Conservation (phyloP, 1,140 invertebrate genomes). For the Spodoptera litura region DNA sequence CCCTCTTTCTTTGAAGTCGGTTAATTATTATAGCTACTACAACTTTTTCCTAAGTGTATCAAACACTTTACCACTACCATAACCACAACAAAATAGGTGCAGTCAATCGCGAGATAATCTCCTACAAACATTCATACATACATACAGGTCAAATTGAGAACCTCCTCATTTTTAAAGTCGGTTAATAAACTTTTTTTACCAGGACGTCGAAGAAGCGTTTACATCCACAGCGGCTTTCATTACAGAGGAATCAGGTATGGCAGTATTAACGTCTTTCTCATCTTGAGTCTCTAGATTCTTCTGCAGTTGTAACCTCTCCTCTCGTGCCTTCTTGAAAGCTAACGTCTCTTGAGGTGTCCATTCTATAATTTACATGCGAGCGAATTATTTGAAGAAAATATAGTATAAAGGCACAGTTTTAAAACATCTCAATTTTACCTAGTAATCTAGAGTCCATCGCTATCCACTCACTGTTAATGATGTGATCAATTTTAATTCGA, state of each 20-base stretch:
- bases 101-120: too few species aligned
- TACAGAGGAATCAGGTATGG: conserved; percentile 59
- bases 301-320: conserved; percentile 65
- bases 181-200: conserved; percentile 49
- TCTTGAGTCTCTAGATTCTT: conserved; percentile 61
- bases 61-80: too few species aligned
- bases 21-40: too few species aligned
- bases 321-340: conserved; percentile 76
- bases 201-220: conserved; percentile 66
- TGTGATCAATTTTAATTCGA: conserved; percentile 80
- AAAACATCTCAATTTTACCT: conserved; percentile 56
- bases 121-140: too few species aligned
- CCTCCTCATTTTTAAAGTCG: too few species aligned
- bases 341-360: conserved; percentile 74
- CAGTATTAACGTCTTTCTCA: conserved; percentile 52
- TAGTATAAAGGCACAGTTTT: too few species aligned
- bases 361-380: conserved; percentile 57
- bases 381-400: too few species aligned
- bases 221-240: conserved; percentile 59
- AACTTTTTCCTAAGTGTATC: too few species aligned
- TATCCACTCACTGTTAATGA: conserved; percentile 83
- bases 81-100: too few species aligned
- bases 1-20: too few species aligned
- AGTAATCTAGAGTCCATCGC: conserved; percentile 85
- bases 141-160: too few species aligned